These are phyloP conservation scores for Lasioglossum vierecki DNA, from an alignment of 2,888 invertebrate genomes.

Conservation along the genomic window DNA sequence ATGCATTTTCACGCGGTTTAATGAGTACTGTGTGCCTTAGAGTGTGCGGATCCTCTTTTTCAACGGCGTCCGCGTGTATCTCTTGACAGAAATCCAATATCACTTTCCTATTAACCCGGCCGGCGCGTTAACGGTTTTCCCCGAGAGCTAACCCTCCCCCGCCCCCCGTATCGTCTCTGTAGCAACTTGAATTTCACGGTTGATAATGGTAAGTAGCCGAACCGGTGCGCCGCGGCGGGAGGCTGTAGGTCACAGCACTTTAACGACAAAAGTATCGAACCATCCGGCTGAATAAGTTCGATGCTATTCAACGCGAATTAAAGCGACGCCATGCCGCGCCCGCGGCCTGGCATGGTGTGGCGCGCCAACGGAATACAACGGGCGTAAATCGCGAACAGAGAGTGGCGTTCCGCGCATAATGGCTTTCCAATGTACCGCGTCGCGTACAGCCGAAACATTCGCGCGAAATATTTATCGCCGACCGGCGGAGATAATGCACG, in stretches of 20 bases:
- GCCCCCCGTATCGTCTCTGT: background rate
- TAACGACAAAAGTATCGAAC: slow-evolving; percentile 35
- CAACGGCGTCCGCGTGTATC: background rate
- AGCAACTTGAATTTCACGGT: background rate
- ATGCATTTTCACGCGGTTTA: background rate
- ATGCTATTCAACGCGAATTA: slow-evolving; percentile 51
- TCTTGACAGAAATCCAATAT: slow-evolving; percentile 4
- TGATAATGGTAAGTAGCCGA: slow-evolving; percentile 12
- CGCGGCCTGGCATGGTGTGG: too few species aligned
- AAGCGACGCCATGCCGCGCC: slow-evolving; percentile 27
- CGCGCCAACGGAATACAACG: slow-evolving; percentile 18
- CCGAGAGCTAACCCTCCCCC: background rate
- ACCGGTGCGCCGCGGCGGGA: background rate
- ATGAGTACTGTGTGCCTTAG: background rate
- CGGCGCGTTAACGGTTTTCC: background rate
- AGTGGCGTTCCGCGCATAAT: slow-evolving; percentile 62
- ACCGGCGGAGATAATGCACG: slow-evolving; percentile 69
- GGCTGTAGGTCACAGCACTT: slow-evolving; percentile 4
- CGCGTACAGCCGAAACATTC: slow-evolving; percentile 47
- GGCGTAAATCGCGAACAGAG: slow-evolving; percentile 53
- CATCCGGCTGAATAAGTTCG: slow-evolving; percentile 28
- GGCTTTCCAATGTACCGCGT: slow-evolving; percentile 78
- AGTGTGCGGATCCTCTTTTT: slow-evolving; percentile 1
- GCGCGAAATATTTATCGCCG: slow-evolving; percentile 73
- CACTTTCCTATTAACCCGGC: slow-evolving; percentile 1